phyloP scores from a whole-genome alignment of 2,113 vertebrate species.

The Romanogobio albipinnatus region DNA sequence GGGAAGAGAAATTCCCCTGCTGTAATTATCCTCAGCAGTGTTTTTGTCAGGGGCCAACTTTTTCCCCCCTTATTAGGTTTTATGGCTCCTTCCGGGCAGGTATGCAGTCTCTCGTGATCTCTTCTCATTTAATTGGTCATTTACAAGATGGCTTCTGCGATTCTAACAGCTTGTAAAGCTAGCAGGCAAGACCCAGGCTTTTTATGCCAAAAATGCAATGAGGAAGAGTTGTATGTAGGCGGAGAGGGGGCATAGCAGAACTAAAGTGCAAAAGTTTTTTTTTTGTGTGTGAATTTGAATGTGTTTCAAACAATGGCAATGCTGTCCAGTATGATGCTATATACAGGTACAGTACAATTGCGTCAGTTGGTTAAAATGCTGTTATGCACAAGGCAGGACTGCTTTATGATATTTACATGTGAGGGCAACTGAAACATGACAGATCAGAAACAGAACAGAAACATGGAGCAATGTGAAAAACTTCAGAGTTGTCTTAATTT shows the following conservation, averaged over 20 bases:
- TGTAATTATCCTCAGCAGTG: constrained; percentile 59
- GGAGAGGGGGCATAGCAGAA: constrained; percentile 15
- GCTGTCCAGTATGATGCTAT: not conserved
- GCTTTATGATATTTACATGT: not conserved
- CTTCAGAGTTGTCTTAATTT: too few species aligned
- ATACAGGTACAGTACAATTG: not conserved
- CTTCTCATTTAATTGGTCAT: constrained; percentile 66
- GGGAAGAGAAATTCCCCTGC: constrained; percentile 47
- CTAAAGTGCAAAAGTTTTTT: not conserved
- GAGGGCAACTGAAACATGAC: not conserved
- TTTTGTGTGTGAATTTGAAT: not conserved
- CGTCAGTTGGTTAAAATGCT: not conserved
- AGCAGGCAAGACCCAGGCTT: constrained; percentile 48
- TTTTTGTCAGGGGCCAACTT: constrained; percentile 40
- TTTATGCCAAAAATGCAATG: constrained; percentile 26
- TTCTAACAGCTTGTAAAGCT: constrained; percentile 68
- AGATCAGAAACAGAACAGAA: not conserved
- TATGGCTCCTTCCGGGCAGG: constrained; percentile 66
- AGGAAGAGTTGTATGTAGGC: constrained; percentile 8
- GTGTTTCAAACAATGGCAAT: not conserved
- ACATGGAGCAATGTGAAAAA: not conserved
- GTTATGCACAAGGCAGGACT: not conserved
- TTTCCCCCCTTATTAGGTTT: constrained; percentile 58
- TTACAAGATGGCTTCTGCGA: constrained; percentile 66
- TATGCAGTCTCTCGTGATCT: constrained; percentile 64